These are phyloP conservation scores for Limanda limanda DNA, from an alignment of 2,113 vertebrate species.

Conservation along the genomic window DNA sequence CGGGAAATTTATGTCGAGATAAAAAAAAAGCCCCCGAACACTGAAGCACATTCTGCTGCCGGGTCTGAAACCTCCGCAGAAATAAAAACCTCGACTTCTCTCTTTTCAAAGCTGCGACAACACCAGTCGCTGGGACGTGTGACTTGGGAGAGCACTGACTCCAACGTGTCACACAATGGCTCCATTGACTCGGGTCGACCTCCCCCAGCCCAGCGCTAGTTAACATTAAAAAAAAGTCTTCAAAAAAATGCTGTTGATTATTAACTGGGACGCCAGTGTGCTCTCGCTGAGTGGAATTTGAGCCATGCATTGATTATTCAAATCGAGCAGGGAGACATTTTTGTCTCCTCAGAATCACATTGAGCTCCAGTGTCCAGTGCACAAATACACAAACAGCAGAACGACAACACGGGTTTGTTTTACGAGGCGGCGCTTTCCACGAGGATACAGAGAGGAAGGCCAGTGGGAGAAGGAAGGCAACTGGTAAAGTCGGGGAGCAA, in stretches of 20 bases:
- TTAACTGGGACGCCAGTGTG: conserved; percentile 69
- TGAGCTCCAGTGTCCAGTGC: conserved; percentile 21
- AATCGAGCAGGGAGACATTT: conserved; percentile 15
- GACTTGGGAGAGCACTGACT: conserved; percentile 23
- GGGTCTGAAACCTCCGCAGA: background rate
- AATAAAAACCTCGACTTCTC: conserved; percentile 1
- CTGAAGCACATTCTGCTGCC: conserved; percentile 6
- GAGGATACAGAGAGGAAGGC: too few relatives aligned
- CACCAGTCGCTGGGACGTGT: conserved; percentile 30
- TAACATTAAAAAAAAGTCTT: conserved; percentile 42
- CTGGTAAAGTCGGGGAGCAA: too few relatives aligned
- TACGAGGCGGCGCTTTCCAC: too few relatives aligned
- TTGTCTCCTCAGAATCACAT: background rate
- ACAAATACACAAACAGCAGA: conserved; percentile 13
- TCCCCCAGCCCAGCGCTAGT: conserved; percentile 42
- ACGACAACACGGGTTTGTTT: too few relatives aligned
- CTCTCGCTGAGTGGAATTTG: conserved; percentile 58
- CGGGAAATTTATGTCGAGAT: background rate
- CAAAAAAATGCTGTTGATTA: conserved; percentile 62
- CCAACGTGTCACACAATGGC: conserved; percentile 66
- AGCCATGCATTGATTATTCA: conserved; percentile 66
- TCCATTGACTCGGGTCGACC: conserved; percentile 63
- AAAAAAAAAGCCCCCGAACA: conserved; percentile 7
- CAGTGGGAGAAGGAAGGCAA: too few relatives aligned
- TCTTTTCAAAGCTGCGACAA: conserved; percentile 36